Evolutionary conservation across 2,888 invertebrate species (phyloP).

Genomic region (Dryococelus australis): DNA sequence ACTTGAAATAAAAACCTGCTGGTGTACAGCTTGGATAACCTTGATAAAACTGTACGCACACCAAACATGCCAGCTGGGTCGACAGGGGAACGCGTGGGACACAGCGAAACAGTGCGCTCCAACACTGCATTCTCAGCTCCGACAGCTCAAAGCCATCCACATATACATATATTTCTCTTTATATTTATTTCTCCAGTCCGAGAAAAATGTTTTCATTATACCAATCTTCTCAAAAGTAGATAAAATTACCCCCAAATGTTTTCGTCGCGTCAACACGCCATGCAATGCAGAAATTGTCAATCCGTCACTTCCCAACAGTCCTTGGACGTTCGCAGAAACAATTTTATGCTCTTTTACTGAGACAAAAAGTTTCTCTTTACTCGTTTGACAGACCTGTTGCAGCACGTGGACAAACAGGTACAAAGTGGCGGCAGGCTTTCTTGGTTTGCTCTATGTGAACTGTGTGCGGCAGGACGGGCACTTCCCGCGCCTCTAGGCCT

Average conservation of each 20-base stretch:
- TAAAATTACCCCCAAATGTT: slow-evolving; percentile 5
- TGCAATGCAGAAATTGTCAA: slow-evolving; percentile 1
- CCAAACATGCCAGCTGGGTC: slow-evolving; percentile 6
- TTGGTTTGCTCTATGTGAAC: slow-evolving; percentile 25
- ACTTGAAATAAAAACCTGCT: neutral
- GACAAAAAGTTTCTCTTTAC: neutral
- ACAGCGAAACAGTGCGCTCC: neutral
- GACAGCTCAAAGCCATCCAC: slow-evolving; percentile 6
- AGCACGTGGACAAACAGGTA: slow-evolving; percentile 25
- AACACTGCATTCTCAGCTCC: neutral
- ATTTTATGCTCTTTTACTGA: too few relatives aligned
- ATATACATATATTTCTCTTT: slow-evolving; percentile 10
- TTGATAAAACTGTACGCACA: slow-evolving; percentile 9
- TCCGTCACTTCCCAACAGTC: neutral
- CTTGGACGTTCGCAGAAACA: neutral
- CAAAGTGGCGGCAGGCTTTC: slow-evolving; percentile 27
- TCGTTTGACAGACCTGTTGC: slow-evolving; percentile 3
- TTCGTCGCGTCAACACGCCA: slow-evolving; percentile 1
- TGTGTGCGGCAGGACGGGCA: neutral
- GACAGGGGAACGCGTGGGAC: neutral
- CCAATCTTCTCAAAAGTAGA: neutral
- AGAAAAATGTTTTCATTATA: neutral
- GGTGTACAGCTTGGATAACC: neutral
- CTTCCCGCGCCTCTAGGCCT: slow-evolving; percentile 40
- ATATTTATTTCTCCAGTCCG: neutral